Evolutionary conservation across 2,113 vertebrate species (phyloP).

Genomic region (Psephotus haematonotus): DNA sequence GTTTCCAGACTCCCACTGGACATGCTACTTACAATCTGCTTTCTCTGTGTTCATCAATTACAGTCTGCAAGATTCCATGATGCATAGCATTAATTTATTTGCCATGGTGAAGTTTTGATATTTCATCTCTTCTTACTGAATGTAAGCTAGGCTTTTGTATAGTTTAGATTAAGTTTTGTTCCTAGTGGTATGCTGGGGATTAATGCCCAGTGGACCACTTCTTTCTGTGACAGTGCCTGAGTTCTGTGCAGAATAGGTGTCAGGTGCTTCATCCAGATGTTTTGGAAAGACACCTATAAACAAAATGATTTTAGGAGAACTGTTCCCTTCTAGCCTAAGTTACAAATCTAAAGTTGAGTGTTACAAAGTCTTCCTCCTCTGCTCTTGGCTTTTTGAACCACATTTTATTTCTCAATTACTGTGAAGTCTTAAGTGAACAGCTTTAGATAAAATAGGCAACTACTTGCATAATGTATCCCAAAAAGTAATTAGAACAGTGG

Average conservation of each 20-base stretch:
- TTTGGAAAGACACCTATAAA: background rate
- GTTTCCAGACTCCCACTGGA: background rate
- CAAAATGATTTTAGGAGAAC: background rate
- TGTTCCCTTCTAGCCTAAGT: background rate
- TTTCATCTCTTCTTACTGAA: background rate
- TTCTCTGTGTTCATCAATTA: background rate
- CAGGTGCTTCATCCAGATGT: background rate
- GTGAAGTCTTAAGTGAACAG: background rate
- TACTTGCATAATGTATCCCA: background rate
- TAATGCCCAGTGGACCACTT: background rate
- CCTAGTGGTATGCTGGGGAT: background rate
- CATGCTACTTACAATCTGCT: background rate
- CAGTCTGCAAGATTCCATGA: background rate
- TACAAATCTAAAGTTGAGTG: background rate
- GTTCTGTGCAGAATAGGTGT: background rate
- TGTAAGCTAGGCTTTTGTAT: background rate
- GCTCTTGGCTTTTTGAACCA: background rate
- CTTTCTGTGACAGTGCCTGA: background rate
- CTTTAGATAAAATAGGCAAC: background rate
- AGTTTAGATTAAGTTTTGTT: background rate
- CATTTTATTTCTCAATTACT: background rate
- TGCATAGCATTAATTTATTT: rapidly evolving
- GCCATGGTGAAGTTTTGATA: background rate
- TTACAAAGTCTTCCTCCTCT: background rate
- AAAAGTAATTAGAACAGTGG: background rate